A percentile compares a stretch with the other conserved stretches of the same genome.
Evolutionary conservation across 2,888 invertebrate genomes (phyloP).

Genomic region (Aporophyla lueneburgensis): DNA sequence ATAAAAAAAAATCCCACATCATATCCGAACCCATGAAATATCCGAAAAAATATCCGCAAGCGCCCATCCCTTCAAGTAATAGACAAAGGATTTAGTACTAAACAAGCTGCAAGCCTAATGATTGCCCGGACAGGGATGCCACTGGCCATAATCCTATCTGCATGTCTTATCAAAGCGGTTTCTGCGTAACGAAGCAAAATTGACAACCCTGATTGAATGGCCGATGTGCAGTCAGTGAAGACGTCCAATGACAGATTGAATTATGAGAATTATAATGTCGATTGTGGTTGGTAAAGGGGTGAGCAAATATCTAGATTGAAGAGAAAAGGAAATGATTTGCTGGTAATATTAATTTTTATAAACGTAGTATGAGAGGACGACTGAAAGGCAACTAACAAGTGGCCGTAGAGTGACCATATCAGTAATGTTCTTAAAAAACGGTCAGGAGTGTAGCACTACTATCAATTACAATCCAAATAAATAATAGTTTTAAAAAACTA

Average conservation of each 20-base stretch:
- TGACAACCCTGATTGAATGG: constrained; percentile 80
- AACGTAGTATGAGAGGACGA: too few species aligned
- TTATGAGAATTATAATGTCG: constrained; percentile 54
- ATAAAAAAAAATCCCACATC: background rate
- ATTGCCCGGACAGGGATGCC: constrained; percentile 74
- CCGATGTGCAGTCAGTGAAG: constrained; percentile 60
- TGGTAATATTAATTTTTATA: too few species aligned
- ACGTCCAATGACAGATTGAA: constrained; percentile 59
- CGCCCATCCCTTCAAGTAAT: constrained; percentile 72
- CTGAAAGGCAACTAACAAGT: too few species aligned
- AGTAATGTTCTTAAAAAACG: too few species aligned
- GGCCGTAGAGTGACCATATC: too few species aligned
- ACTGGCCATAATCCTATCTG: constrained; percentile 80
- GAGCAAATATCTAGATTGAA: background rate
- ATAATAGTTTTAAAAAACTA: too few species aligned
- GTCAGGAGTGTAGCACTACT: too few species aligned
- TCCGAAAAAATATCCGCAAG: constrained; percentile 38
- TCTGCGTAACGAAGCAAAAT: constrained; percentile 80
- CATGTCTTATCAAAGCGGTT: constrained; percentile 87
- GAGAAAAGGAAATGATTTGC: background rate
- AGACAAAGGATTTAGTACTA: constrained; percentile 83
- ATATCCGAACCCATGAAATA: background rate
- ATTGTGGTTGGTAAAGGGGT: constrained; percentile 22
- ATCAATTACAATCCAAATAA: too few species aligned
- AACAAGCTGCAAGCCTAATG: constrained; percentile 79